Conservation (phyloP, 2,888 invertebrate species). For the Gortyna flavago region DNA sequence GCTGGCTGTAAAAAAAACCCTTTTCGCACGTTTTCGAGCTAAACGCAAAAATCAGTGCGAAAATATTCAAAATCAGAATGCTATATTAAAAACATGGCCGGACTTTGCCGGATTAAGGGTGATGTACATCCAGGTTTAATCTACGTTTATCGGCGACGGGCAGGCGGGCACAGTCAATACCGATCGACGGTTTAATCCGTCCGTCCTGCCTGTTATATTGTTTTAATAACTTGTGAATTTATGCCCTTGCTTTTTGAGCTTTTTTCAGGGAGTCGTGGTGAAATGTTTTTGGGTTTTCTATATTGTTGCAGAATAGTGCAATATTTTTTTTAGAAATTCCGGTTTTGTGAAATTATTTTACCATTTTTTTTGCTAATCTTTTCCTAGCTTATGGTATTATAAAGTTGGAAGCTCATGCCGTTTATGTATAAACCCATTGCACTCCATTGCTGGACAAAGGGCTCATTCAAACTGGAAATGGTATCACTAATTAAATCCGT, state of each 20-base stretch:
- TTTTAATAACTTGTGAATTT: conserved; percentile 72
- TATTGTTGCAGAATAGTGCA: conserved; percentile 5
- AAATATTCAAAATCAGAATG: conserved; percentile 67
- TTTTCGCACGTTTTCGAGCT: conserved; percentile 15
- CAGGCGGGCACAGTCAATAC: conserved; percentile 80
- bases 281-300: conserved; percentile 15
- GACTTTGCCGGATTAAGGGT: conserved; percentile 75
- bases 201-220: conserved; percentile 73
- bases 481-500: not conserved
- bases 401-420: not conserved
- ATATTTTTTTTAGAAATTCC: conserved; percentile 1
- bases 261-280: conserved; percentile 23
- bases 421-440: not conserved
- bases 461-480: not conserved
- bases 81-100: conserved; percentile 74
- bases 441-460: not conserved
- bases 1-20: not conserved
- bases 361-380: not conserved
- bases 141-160: conserved; percentile 85
- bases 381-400: not conserved
- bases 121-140: conserved; percentile 83
- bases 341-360: not conserved
- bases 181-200: conserved; percentile 84
- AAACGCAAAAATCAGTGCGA: conserved; percentile 37
- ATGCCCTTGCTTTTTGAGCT: conserved; percentile 52